Conservation (phyloP, 2,888 invertebrate genomes). For the Isotomurus palustris region DNA sequence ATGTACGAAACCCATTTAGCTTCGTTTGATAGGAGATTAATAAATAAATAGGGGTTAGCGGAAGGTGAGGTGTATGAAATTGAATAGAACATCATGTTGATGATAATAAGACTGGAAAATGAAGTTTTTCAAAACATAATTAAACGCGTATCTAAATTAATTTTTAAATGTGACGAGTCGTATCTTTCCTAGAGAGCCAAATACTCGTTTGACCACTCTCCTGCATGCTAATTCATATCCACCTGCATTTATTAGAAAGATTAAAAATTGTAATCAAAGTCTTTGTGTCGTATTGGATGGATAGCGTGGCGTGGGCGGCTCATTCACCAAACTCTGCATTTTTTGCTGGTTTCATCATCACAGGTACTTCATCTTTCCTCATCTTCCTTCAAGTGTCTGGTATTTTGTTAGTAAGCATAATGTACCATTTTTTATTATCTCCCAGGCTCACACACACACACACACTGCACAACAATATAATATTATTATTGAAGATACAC, state of each 20-base stretch:
- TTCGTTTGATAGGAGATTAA: too few relatives aligned
- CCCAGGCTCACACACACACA: too few relatives aligned
- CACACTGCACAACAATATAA: too few relatives aligned
- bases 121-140: constrained; percentile 10
- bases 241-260: constrained; percentile 8
- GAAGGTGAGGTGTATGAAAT: too few relatives aligned
- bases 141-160: constrained; percentile 21
- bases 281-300: constrained; percentile 4
- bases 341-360: constrained; percentile 5
- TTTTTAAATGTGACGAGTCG: constrained; percentile 18
- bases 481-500: too few relatives aligned
- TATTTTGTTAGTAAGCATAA: too few relatives aligned
- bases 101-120: not conserved
- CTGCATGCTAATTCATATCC: constrained; percentile 1
- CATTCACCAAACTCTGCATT: constrained; percentile 2
- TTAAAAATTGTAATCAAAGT: constrained; percentile 13
- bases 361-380: too few relatives aligned
- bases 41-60: too few relatives aligned
- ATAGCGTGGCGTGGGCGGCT: constrained; percentile 9
- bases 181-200: constrained; percentile 11
- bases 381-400: too few relatives aligned
- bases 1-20: too few relatives aligned
- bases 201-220: constrained; percentile 26
- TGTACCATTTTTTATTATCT: too few relatives aligned
- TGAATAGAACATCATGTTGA: too few relatives aligned